These are phyloP conservation scores for Pardalotus punctatus DNA, from an alignment of 2,113 vertebrate species.

Conservation along the genomic window DNA sequence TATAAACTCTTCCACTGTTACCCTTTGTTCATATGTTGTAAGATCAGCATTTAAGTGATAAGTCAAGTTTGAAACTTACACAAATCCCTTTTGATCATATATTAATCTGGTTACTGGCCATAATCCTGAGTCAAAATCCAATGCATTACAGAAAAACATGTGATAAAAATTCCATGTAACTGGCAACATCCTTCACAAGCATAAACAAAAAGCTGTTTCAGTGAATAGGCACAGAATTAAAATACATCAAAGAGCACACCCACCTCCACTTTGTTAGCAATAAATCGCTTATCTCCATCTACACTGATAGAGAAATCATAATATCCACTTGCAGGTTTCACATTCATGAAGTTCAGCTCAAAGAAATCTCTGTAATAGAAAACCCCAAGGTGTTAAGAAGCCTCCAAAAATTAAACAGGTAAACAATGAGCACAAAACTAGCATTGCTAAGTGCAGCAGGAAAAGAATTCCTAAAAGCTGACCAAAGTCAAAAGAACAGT, in stretches of 20 bases:
- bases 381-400: not conserved
- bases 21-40: not conserved
- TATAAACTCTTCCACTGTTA: not conserved
- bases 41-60: not conserved
- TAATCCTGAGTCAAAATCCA: not conserved
- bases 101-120: not conserved
- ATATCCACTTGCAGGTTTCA: constrained; percentile 92
- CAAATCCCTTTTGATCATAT: not conserved
- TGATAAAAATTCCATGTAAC: not conserved
- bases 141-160: not conserved
- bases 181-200: not conserved
- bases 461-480: not conserved
- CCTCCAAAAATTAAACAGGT: not conserved
- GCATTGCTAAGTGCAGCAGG: not conserved
- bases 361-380: constrained; percentile 81
- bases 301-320: constrained; percentile 91
- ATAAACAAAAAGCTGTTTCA: not conserved
- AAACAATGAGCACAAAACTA: not conserved
- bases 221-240: not conserved
- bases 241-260: constrained; percentile 6
- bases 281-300: constrained; percentile 85
- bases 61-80: not conserved
- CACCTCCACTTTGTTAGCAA: constrained; percentile 92
- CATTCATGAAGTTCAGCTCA: constrained; percentile 92
- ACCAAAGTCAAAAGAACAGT: accelerated